These are phyloP conservation scores for Eremophila alpestris DNA, from an alignment of 2,797 vertebrate species.

Conservation along the genomic window DNA sequence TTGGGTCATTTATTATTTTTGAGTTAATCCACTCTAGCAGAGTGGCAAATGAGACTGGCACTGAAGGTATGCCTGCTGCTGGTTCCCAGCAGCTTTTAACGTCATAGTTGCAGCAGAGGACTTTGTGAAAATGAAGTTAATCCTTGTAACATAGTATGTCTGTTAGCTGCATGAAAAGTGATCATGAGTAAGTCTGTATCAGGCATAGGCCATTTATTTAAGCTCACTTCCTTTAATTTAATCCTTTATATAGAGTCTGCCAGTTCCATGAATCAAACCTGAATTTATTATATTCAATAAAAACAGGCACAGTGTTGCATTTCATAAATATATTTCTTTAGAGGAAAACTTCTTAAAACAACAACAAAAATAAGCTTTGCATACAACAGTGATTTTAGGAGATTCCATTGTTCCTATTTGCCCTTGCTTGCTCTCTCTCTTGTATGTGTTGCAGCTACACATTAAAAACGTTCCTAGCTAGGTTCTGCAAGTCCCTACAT, in stretches of 20 bases:
- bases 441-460: fast-evolving
- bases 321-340: background rate
- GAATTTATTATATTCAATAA: background rate
- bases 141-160: background rate
- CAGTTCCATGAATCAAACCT: background rate
- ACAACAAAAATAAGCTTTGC: background rate
- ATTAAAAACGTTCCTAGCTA: background rate
- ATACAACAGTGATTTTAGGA: background rate
- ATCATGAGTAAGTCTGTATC: background rate
- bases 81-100: background rate
- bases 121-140: background rate
- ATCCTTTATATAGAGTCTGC: background rate
- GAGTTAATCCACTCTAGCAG: background rate
- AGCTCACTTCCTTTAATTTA: background rate
- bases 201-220: background rate
- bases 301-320: background rate
- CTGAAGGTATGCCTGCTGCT: background rate
- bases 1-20: background rate
- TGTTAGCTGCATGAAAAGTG: background rate
- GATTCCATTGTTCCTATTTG: background rate
- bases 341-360: background rate
- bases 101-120: background rate
- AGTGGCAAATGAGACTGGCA: background rate
- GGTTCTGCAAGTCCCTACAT: background rate
- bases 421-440: background rate